Conservation (phyloP, 2,113 vertebrate species). For the Callopanchax toddi region DNA sequence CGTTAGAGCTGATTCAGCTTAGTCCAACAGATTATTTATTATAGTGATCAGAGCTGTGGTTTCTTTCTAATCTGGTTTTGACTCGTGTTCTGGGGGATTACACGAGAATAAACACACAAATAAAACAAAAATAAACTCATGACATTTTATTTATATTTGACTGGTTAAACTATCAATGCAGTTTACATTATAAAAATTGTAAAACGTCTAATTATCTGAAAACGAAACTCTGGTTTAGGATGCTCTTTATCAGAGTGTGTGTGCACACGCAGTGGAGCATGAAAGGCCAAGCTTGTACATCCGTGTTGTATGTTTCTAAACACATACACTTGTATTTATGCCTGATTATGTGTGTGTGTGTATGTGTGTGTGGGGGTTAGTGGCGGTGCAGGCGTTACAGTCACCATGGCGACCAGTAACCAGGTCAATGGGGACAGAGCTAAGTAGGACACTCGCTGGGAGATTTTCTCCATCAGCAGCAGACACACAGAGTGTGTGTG, state of each 20-base stretch:
- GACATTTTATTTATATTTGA: no score
- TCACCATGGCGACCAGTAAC: constrained; percentile 53
- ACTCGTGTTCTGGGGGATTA: not conserved
- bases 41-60: not conserved
- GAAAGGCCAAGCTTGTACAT: no score
- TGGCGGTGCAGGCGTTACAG: constrained; percentile 16
- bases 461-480: constrained; percentile 33
- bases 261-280: not conserved
- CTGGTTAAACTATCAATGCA: no score
- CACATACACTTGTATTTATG: constrained; percentile 25
- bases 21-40: no score
- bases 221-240: no score
- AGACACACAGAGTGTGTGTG: not conserved
- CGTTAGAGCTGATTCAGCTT: no score
- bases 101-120: no score
- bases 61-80: not conserved
- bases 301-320: constrained; percentile 15
- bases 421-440: constrained; percentile 53
- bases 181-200: not conserved
- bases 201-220: not conserved
- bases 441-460: constrained; percentile 63
- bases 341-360: constrained; percentile 25
- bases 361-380: not conserved
- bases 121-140: no score
- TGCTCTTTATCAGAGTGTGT: not conserved